Percentiles rank a stretch among this genome's conserved stretches.
Evolutionary conservation across 1,140 invertebrate species (phyloP).

Genomic region (Calycopis cecrops): DNA sequence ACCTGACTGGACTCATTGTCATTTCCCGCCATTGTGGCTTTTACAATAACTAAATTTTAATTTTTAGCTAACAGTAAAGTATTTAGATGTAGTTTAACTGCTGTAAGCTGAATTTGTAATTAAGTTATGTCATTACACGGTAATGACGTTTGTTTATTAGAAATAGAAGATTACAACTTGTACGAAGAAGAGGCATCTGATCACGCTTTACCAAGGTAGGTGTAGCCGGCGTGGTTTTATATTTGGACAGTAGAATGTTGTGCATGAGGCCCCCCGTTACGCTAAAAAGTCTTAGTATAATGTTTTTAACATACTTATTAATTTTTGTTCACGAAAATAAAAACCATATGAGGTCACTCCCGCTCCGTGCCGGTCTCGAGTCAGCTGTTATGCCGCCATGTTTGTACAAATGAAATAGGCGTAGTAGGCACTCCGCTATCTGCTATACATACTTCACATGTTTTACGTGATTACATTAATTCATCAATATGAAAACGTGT

Average conservation of each 20-base stretch:
- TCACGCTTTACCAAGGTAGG: conserved; percentile 71
- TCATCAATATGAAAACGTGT: background rate
- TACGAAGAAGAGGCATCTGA: conserved; percentile 72
- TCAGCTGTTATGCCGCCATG: conserved; percentile 76
- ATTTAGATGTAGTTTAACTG: conserved; percentile 50
- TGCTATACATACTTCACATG: conserved; percentile 40
- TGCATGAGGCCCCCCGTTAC: conserved; percentile 14
- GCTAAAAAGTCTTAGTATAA: conserved; percentile 14
- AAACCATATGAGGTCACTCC: conserved; percentile 51
- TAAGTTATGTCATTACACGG: conserved; percentile 73
- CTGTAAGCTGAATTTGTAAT: conserved; percentile 29
- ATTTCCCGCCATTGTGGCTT: conserved; percentile 75
- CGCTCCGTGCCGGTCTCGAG: conserved; percentile 68
- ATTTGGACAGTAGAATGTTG: conserved; percentile 22
- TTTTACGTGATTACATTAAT: conserved; percentile 15
- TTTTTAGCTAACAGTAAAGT: conserved; percentile 37
- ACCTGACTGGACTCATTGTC: conserved; percentile 74
- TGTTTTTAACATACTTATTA: background rate
- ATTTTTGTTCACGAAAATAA: conserved; percentile 14
- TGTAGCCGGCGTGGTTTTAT: conserved; percentile 62
- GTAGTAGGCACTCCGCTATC: conserved; percentile 54
- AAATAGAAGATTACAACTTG: conserved; percentile 72
- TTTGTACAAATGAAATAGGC: conserved; percentile 71
- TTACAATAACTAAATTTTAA: conserved; percentile 45
- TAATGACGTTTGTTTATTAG: conserved; percentile 72